Evolutionary conservation across 2,888 invertebrate genomes (phyloP).

Genomic region (Lathronympha strigana): DNA sequence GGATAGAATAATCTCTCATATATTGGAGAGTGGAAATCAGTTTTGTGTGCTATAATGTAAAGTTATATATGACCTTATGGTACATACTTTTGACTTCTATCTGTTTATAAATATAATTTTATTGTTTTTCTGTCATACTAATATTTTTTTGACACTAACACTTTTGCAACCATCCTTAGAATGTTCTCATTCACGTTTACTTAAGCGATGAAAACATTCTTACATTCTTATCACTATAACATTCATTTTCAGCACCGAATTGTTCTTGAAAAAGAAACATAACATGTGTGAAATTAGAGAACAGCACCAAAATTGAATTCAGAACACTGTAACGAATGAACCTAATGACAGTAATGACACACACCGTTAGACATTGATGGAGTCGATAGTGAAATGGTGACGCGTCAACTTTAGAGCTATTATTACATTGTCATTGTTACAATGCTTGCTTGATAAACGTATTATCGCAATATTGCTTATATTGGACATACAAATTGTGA

Average conservation of each 20-base stretch:
- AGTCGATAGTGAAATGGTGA: constrained; percentile 17
- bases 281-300: constrained; percentile 15
- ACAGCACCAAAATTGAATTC: constrained; percentile 16
- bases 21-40: no score
- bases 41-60: no score
- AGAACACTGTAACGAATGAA: background rate
- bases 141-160: no score
- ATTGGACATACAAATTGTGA: no score
- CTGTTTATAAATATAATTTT: no score
- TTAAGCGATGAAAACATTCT: background rate
- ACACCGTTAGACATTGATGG: constrained; percentile 18
- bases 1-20: no score
- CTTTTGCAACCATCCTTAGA: background rate
- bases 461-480: background rate
- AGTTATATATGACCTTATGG: no score
- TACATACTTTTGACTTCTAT: no score
- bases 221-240: constrained; percentile 5
- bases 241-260: background rate
- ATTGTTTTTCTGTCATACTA: no score
- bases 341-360: constrained; percentile 21
- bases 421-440: constrained; percentile 21
- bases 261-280: constrained; percentile 14
- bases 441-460: background rate
- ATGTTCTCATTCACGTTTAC: background rate
- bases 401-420: constrained; percentile 8